A percentile compares a stretch with the other conserved stretches of the same genome.
Conservation (phyloP, 2,888 invertebrate species). For the Venusia cambrica region DNA sequence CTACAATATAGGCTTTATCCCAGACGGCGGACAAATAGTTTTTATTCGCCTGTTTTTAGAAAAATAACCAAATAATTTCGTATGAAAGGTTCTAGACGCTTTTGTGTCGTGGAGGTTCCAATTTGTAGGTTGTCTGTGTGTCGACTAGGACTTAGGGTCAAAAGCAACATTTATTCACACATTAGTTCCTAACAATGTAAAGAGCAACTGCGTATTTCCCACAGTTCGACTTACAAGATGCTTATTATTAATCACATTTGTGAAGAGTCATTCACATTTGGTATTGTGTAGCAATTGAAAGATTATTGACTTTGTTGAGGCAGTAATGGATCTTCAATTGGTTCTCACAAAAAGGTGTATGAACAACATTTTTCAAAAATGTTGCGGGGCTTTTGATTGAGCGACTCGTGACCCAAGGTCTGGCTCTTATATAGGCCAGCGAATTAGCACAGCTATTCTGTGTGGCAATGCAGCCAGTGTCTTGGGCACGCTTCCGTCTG, state of each 20-base stretch:
- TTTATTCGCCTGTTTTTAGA: constrained; percentile 19
- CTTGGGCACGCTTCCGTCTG: no score
- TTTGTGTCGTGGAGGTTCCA: no score
- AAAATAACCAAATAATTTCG: constrained; percentile 20
- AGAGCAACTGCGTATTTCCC: constrained; percentile 3
- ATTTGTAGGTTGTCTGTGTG: no score
- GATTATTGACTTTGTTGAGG: constrained; percentile 35
- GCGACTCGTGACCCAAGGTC: no score
- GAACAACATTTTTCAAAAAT: neutral
- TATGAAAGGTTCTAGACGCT: neutral
- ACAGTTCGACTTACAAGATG: constrained; percentile 10
- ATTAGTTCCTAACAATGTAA: no score
- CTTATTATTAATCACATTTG: constrained; percentile 25
- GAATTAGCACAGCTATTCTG: no score
- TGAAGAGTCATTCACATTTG: constrained; percentile 16
- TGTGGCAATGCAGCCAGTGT: no score
- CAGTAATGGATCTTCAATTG: constrained; percentile 29
- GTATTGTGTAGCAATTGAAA: constrained; percentile 36
- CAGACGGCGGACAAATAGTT: constrained; percentile 21
- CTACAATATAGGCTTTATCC: constrained; percentile 24
- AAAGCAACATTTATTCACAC: no score
- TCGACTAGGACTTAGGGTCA: no score
- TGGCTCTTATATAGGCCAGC: no score
- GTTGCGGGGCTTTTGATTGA: neutral
- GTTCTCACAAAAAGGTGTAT: constrained; percentile 6